These are phyloP conservation scores for Oryctolagus cuniculus DNA, from an alignment of 2,113 vertebrate species.

Conservation along the genomic window DNA sequence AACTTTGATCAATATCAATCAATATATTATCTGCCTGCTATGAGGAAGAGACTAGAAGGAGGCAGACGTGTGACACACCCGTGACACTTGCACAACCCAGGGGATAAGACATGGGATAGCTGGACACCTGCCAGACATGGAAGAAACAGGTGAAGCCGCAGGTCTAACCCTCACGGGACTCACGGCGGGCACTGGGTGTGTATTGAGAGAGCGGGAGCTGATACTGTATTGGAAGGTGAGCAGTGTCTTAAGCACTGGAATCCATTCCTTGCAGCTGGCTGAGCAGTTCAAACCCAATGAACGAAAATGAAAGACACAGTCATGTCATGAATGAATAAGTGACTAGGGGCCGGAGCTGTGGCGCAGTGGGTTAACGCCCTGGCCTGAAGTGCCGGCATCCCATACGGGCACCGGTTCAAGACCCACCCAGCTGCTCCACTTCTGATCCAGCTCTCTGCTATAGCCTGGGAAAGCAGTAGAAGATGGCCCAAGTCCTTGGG, in stretches of 20 bases:
- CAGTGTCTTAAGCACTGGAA: neutral
- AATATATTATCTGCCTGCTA: neutral
- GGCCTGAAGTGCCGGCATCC: too few species aligned
- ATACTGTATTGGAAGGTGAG: neutral
- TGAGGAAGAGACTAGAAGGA: neutral
- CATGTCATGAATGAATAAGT: neutral
- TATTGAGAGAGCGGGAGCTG: neutral
- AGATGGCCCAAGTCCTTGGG: too few species aligned
- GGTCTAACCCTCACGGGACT: neutral
- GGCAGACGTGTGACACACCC: neutral
- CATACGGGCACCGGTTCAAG: too few species aligned
- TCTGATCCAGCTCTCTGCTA: too few species aligned
- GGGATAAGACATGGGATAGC: neutral
- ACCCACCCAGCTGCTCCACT: too few species aligned
- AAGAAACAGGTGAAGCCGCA: neutral
- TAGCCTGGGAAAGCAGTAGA: too few species aligned
- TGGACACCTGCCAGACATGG: neutral
- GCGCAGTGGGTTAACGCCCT: too few species aligned
- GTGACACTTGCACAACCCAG: neutral
- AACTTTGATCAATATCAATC: neutral
- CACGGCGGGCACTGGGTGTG: accelerated
- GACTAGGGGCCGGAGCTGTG: too few species aligned
- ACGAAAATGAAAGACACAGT: neutral
- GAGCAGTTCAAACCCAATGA: neutral
- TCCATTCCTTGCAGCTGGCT: neutral